Percentiles rank a stretch among this genome's conserved stretches.
phyloP scores from a whole-genome alignment of 1,140 invertebrate species.

The Drosophila leontia region DNA sequence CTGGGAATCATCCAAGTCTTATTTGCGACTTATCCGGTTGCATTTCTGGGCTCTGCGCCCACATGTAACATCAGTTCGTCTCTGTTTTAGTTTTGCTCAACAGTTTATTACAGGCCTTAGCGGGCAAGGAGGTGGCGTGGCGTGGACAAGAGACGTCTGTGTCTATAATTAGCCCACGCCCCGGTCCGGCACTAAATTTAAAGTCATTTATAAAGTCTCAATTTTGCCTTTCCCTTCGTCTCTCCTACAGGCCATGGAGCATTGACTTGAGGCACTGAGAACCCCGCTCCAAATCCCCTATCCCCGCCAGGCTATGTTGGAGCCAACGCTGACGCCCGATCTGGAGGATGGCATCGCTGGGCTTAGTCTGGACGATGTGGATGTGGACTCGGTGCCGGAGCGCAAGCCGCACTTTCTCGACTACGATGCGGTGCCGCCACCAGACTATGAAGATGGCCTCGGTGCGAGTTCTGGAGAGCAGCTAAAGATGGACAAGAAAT shows the following conservation, averaged over 20 bases:
- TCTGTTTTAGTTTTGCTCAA: conserved; percentile 24
- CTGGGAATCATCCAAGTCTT: background rate
- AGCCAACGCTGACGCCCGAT: conserved; percentile 55
- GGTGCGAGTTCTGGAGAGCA: conserved; percentile 62
- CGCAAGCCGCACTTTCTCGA: conserved; percentile 87
- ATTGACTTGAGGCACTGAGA: conserved; percentile 39
- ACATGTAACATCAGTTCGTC: conserved; percentile 9
- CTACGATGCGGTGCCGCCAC: conserved; percentile 86
- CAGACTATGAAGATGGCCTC: conserved; percentile 85
- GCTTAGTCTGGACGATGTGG: conserved; percentile 55
- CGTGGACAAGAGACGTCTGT: conserved; percentile 13
- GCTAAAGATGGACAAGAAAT: conserved; percentile 83
- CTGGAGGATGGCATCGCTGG: conserved; percentile 47
- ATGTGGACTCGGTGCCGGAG: conserved; percentile 76
- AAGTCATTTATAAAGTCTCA: conserved; percentile 30
- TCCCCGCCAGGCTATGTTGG: conserved; percentile 49
- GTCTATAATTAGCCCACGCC: conserved; percentile 48
- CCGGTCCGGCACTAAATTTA: conserved; percentile 35
- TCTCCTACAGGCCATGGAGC: conserved; percentile 57
- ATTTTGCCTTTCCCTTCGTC: conserved; percentile 29
- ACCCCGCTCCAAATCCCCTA: conserved; percentile 6
- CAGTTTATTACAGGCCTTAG: conserved; percentile 9
- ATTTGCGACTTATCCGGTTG: conserved; percentile 8
- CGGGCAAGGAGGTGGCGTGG: background rate
- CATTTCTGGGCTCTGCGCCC: conserved; percentile 16